Conservation (phyloP, 1,140 invertebrate genomes). For the Drosophila serrata region DNA sequence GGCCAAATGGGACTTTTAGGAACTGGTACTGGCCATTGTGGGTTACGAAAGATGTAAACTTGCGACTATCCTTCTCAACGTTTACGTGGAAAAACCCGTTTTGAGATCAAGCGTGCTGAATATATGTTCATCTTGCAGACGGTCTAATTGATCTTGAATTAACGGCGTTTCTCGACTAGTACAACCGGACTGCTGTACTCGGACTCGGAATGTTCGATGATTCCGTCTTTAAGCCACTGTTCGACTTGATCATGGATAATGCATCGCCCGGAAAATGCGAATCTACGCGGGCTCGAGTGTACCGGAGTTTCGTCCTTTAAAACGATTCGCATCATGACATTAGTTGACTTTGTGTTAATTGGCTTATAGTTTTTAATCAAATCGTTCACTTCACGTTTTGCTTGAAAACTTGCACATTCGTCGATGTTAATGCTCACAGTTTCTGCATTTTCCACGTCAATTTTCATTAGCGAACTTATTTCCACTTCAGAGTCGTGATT, state of each 20-base stretch:
- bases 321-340: too few relatives aligned
- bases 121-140: neutral
- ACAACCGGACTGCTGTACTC: too few relatives aligned
- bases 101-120: conserved; percentile 2
- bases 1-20: too few relatives aligned
- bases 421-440: neutral
- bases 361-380: neutral
- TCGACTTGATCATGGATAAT: neutral
- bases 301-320: neutral
- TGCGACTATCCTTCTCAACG: too few relatives aligned
- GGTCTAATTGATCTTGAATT: conserved; percentile 66
- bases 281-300: neutral
- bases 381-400: neutral
- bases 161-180: conserved; percentile 16
- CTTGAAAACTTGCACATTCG: neutral
- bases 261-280: neutral
- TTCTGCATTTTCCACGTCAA: conserved; percentile 9
- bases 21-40: too few relatives aligned
- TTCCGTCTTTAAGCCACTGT: conserved; percentile 32
- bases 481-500: neutral
- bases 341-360: neutral
- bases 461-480: neutral
- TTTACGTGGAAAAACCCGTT: neutral
- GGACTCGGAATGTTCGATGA: conserved; percentile 44
- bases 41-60: too few relatives aligned